These are phyloP conservation scores for Xiphophorus maculatus DNA, from an alignment of 2,113 vertebrate genomes.

Conservation along the genomic window DNA sequence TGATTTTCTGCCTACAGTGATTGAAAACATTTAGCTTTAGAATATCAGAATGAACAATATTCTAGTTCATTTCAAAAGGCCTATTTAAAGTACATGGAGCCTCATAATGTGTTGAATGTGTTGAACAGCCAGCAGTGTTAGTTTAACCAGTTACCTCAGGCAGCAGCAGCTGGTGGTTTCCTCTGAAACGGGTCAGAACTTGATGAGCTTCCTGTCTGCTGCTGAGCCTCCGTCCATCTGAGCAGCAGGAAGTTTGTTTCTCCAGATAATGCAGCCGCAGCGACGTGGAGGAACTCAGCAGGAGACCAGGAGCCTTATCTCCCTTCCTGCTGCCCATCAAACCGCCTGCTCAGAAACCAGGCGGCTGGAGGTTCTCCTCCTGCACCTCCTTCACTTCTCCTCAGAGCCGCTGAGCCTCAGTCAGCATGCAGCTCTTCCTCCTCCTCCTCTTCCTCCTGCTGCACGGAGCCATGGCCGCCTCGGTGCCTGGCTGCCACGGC, in stretches of 20 bases:
- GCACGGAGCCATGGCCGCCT: not conserved
- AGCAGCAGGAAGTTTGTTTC: conserved; percentile 8
- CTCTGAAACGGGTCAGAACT: no score
- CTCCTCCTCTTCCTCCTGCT: conserved; percentile 48
- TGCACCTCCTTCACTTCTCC: not conserved
- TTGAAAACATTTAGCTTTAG: no score
- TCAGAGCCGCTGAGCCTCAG: rapidly evolving
- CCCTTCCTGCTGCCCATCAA: conserved; percentile 44
- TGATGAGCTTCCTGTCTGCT: not conserved
- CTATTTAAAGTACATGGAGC: no score
- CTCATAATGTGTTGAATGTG: no score
- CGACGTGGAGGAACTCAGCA: not conserved
- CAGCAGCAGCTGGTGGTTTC: no score
- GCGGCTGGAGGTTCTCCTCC: not conserved
- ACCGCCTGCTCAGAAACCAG: not conserved
- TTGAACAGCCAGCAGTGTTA: no score
- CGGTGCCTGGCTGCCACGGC: conserved; percentile 41
- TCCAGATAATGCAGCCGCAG: not conserved
- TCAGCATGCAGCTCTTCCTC: conserved; percentile 41
- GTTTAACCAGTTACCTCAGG: no score
- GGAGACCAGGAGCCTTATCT: not conserved
- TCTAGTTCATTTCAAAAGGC: no score
- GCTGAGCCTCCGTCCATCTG: not conserved
- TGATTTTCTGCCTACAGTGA: no score
- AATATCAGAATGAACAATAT: no score